phyloP scores from a whole-genome alignment of 2,888 invertebrate species.

The Cephus pygmeus region DNA sequence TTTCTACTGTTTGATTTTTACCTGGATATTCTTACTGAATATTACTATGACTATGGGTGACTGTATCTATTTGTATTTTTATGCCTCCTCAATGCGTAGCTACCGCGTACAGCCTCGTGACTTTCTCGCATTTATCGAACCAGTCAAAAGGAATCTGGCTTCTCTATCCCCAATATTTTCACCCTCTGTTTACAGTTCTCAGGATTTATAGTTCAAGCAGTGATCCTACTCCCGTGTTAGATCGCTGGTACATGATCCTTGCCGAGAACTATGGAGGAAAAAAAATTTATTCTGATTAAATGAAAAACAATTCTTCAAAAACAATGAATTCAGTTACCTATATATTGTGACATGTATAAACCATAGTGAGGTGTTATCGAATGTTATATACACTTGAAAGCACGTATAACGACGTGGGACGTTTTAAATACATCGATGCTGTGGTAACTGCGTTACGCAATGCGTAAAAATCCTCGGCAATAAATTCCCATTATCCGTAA shows the following conservation, averaged over 20 bases:
- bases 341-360: background rate
- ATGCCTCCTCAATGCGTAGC: background rate
- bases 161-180: slow-evolving; percentile 23
- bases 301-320: background rate
- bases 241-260: background rate
- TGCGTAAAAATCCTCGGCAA: slow-evolving; percentile 4
- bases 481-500: slow-evolving; percentile 1
- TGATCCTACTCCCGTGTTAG: background rate
- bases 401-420: background rate
- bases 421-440: background rate
- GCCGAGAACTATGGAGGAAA: background rate
- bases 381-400: background rate
- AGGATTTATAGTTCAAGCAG: slow-evolving; percentile 9
- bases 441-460: background rate
- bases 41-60: background rate
- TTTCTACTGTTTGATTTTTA: background rate
- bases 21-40: background rate
- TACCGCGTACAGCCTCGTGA: background rate
- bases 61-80: background rate
- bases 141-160: background rate
- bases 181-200: slow-evolving; percentile 25
- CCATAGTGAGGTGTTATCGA: background rate
- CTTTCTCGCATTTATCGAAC: background rate
- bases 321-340: background rate
- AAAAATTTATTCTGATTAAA: background rate